Evolutionary conservation across 2,888 invertebrate genomes (phyloP).

Genomic region (Idaea dimidiata): DNA sequence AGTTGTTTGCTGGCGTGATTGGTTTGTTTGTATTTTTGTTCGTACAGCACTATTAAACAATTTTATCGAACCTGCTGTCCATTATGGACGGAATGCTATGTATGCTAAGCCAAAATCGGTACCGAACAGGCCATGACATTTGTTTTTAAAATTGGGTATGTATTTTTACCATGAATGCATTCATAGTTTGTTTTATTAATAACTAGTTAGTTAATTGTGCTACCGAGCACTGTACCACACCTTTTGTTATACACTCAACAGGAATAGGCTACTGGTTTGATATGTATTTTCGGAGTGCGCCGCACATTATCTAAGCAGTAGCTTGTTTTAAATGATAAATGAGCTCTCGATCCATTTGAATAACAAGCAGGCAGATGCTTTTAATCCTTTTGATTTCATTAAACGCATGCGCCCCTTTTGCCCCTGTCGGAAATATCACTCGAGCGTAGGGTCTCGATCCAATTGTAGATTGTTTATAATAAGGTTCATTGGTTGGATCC

Average conservation of each 20-base stretch:
- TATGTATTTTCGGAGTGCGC: conserved; percentile 48
- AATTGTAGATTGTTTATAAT: conserved; percentile 61
- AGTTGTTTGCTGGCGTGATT: conserved; percentile 48
- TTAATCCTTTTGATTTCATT: conserved; percentile 81
- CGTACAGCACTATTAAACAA: conserved; percentile 17
- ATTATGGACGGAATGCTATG: no score
- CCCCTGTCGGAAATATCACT: conserved; percentile 80
- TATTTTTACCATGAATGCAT: conserved; percentile 28
- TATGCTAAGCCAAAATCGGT: no score
- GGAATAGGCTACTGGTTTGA: no score
- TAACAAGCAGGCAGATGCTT: conserved; percentile 80
- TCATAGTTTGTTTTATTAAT: conserved; percentile 55
- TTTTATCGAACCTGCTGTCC: background rate
- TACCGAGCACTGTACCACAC: conserved; percentile 55
- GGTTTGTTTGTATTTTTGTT: conserved; percentile 35
- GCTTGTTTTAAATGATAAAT: conserved; percentile 80
- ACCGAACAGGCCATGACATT: background rate
- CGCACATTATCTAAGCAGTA: conserved; percentile 76
- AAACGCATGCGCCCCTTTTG: conserved; percentile 76
- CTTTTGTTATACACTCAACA: conserved; percentile 72
- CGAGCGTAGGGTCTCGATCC: conserved; percentile 62
- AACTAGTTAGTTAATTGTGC: conserved; percentile 72
- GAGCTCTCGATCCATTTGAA: conserved; percentile 80
- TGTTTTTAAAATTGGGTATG: background rate
- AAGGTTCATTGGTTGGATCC: conserved; percentile 48